phyloP scores from a whole-genome alignment of 2,113 vertebrate genomes.

The Boulengeromyrus knoepffleri region DNA sequence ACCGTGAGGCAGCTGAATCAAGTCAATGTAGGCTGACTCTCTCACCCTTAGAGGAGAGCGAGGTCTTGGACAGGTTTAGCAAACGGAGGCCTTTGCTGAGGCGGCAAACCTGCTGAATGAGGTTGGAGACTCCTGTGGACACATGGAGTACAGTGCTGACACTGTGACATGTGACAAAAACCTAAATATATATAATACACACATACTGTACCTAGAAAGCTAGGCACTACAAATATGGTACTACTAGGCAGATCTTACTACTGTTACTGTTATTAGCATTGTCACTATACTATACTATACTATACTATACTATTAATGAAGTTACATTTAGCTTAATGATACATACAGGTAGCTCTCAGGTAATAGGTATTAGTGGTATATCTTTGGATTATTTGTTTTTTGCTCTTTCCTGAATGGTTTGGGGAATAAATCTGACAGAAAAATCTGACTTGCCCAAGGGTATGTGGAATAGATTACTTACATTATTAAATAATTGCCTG shows the following conservation, averaged over 20 bases:
- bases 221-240: background rate
- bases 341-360: background rate
- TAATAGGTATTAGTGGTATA: background rate
- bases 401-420: background rate
- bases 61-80: conserved; percentile 79
- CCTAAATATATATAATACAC: background rate
- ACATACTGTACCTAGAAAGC: background rate
- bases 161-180: background rate
- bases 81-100: conserved; percentile 77
- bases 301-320: background rate
- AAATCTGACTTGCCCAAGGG: background rate
- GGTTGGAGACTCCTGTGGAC: conserved; percentile 68
- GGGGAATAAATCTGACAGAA: background rate
- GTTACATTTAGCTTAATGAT: background rate
- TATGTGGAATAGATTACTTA: background rate
- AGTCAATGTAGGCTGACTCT: conserved; percentile 4
- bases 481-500: background rate
- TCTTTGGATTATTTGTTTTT: background rate
- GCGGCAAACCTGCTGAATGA: conserved; percentile 79
- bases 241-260: background rate
- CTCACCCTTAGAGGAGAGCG: conserved; percentile 74
- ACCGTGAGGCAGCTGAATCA: background rate
- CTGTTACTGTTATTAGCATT: background rate
- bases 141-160: background rate
- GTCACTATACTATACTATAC: background rate